These are phyloP conservation scores for Sebastes minor DNA, from an alignment of 2,797 vertebrate genomes.

Conservation along the genomic window DNA sequence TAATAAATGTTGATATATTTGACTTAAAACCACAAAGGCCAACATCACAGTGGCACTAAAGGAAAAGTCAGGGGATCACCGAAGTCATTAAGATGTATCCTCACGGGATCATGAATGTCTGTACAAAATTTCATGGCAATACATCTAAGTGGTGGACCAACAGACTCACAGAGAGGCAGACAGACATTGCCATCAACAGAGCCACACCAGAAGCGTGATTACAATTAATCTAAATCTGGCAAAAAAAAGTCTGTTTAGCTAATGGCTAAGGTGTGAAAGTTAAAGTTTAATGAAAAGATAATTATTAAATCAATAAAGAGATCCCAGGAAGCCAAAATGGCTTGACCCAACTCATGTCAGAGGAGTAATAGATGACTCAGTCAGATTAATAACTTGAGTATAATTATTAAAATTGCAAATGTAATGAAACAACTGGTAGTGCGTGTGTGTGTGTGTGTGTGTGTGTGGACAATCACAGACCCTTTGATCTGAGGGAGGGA, in stretches of 20 bases:
- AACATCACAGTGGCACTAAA: background rate
- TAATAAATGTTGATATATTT: no score
- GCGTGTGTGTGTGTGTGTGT: background rate
- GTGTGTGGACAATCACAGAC: conserved; percentile 12
- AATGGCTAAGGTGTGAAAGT: background rate
- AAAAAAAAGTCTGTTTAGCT: background rate
- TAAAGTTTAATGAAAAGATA: background rate
- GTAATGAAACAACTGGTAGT: background rate
- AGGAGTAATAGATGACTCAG: background rate
- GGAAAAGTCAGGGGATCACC: background rate
- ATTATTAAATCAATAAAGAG: background rate
- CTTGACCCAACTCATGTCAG: background rate
- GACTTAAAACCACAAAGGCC: no score
- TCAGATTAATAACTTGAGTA: background rate
- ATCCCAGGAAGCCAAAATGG: background rate
- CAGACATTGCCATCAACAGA: background rate
- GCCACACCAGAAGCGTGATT: no score
- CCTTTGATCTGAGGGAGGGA: conserved; percentile 29
- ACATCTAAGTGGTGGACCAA: background rate
- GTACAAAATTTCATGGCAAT: background rate
- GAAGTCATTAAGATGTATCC: background rate
- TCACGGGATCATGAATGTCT: background rate
- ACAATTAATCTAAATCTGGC: background rate
- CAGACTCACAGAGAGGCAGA: no score
- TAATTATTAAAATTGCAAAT: background rate